Conservation (phyloP, 2,113 vertebrate genomes). For the Octodon degus region DNA sequence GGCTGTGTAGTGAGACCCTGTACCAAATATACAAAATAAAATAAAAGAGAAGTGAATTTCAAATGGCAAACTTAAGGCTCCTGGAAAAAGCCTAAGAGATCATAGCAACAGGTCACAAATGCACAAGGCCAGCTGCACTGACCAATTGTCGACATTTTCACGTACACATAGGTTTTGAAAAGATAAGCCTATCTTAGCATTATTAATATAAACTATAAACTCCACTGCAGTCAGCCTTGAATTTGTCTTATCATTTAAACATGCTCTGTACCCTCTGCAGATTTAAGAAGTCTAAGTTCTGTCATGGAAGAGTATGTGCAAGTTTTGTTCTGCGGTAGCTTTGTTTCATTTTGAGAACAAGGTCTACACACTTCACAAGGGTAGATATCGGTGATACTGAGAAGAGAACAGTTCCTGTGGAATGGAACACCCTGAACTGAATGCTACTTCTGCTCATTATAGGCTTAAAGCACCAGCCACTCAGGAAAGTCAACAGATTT, state of each 20-base stretch:
- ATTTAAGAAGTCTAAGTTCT: neutral
- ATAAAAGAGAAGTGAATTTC: conserved; percentile 4
- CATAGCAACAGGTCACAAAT: neutral
- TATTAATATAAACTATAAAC: neutral
- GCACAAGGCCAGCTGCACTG: neutral
- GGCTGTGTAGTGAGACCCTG: no score
- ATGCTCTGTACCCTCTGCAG: neutral
- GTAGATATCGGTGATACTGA: neutral
- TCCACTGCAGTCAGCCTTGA: neutral
- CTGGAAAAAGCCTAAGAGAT: neutral
- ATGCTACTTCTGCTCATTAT: neutral
- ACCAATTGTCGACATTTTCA: neutral
- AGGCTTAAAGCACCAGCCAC: neutral
- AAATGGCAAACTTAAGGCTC: neutral
- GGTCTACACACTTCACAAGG: neutral
- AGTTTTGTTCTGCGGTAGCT: neutral
- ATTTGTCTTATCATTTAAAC: neutral
- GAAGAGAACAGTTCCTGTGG: neutral
- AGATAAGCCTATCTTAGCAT: neutral
- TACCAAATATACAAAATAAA: no score
- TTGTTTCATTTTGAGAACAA: conserved; percentile 35
- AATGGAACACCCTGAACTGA: neutral
- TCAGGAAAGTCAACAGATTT: neutral
- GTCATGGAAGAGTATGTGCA: neutral
- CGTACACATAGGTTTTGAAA: neutral